phyloP scores from a whole-genome alignment of 2,888 invertebrate genomes.

The Diplazon laetatorius region DNA sequence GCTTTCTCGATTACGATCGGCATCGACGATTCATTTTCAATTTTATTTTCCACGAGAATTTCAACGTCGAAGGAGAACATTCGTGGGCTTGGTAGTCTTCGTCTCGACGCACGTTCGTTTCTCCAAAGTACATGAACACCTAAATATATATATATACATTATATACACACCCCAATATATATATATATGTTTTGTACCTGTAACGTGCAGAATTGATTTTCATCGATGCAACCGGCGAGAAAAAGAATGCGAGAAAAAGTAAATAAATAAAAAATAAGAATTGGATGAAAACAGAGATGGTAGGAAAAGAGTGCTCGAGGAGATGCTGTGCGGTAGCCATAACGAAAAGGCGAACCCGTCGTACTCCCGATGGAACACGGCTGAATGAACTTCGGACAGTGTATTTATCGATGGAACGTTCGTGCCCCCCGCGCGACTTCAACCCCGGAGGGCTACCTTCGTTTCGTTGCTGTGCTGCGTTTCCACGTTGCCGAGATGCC shows the following conservation, averaged over 20 bases:
- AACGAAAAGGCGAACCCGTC: slow-evolving; percentile 62
- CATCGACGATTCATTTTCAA: slow-evolving; percentile 54
- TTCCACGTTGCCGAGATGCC: slow-evolving; percentile 54
- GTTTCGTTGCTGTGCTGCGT: slow-evolving; percentile 35
- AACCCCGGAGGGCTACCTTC: slow-evolving; percentile 57
- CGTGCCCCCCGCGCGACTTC: slow-evolving; percentile 57
- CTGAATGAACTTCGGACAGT: slow-evolving; percentile 71
- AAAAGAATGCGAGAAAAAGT: slow-evolving; percentile 49
- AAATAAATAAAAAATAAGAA: slow-evolving; percentile 34
- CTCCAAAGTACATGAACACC: slow-evolving; percentile 21
- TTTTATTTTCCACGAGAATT: slow-evolving; percentile 61
- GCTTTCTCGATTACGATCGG: not conserved
- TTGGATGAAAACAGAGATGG: slow-evolving; percentile 36
- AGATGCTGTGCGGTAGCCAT: slow-evolving; percentile 45
- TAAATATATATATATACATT: slow-evolving; percentile 6
- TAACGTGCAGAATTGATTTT: slow-evolving; percentile 67
- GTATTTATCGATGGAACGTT: slow-evolving; percentile 66
- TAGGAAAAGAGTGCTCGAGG: slow-evolving; percentile 51
- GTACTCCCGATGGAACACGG: slow-evolving; percentile 70
- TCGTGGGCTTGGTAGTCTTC: slow-evolving; percentile 39
- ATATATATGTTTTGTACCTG: slow-evolving; percentile 13
- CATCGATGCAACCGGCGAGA: slow-evolving; percentile 58
- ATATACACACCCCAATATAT: slow-evolving; percentile 5
- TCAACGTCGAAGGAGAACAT: slow-evolving; percentile 48
- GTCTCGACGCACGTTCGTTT: slow-evolving; percentile 39